phyloP scores from a whole-genome alignment of 2,113 vertebrate genomes.

The Caretta caretta region DNA sequence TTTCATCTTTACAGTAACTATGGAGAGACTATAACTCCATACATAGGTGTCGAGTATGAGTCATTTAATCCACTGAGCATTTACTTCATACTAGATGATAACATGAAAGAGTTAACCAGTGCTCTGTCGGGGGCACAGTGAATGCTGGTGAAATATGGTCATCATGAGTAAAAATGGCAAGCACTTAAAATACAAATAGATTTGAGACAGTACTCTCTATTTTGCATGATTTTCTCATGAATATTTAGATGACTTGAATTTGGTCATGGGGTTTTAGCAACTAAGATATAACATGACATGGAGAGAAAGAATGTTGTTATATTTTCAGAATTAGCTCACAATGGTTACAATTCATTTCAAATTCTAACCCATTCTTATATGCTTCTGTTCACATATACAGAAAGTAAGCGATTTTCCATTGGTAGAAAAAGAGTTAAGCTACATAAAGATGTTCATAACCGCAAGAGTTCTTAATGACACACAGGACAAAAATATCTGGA shows the following conservation, averaged over 20 bases:
- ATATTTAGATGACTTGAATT: background rate
- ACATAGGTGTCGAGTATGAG: no score
- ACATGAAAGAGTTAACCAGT: background rate
- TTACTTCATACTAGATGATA: background rate
- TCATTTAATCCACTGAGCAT: background rate
- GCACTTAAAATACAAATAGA: background rate
- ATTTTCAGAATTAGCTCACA: background rate
- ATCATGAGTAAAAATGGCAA: background rate
- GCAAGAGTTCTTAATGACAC: conserved; percentile 41
- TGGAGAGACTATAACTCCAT: background rate
- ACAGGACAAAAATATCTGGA: conserved; percentile 19
- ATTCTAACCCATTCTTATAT: background rate
- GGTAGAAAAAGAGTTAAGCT: conserved; percentile 39
- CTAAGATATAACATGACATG: background rate
- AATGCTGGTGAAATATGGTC: background rate
- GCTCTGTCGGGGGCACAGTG: background rate
- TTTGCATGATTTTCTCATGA: background rate
- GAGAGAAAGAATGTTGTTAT: background rate
- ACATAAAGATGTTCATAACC: background rate
- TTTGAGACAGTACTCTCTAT: background rate
- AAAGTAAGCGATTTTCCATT: background rate
- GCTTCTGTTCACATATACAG: background rate
- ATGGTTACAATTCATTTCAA: background rate
- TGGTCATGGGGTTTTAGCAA: background rate
- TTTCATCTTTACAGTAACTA: background rate